Evolutionary conservation across 2,797 vertebrate species (phyloP).

Genomic region (Bradypus variegatus): DNA sequence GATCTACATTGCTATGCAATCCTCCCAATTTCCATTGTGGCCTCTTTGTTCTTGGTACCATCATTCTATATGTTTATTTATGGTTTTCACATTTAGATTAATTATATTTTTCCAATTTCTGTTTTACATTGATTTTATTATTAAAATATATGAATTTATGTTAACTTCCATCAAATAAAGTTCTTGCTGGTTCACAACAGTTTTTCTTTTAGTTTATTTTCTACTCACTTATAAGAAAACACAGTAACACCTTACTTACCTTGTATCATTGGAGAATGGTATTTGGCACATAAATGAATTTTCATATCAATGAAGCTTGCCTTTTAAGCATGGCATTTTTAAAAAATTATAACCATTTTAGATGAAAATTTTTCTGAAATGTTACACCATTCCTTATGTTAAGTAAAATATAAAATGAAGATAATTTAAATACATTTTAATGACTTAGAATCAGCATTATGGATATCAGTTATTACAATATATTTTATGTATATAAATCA

Average conservation of each 20-base stretch:
- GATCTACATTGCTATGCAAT: conserved; percentile 42
- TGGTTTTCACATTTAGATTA: conserved; percentile 56
- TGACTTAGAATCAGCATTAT: conserved; percentile 31
- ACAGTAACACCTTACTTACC: conserved; percentile 58
- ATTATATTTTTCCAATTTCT: conserved; percentile 43
- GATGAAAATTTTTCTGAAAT: conserved; percentile 20
- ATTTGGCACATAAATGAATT: conserved; percentile 29
- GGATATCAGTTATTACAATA: neutral
- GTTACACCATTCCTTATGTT: neutral
- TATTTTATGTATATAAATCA: neutral
- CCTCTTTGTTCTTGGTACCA: conserved; percentile 53
- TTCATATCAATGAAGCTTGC: conserved; percentile 34
- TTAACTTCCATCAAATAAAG: conserved; percentile 43
- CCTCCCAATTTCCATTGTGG: conserved; percentile 46
- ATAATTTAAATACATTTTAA: conserved; percentile 28
- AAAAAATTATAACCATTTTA: conserved; percentile 35
- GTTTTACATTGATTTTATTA: conserved; percentile 38
- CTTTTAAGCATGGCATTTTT: conserved; percentile 42
- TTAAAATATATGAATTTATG: conserved; percentile 41
- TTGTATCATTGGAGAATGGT: conserved; percentile 42
- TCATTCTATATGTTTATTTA: conserved; percentile 49
- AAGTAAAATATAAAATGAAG: conserved; percentile 10
- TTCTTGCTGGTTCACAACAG: conserved; percentile 29
- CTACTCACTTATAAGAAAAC: conserved; percentile 36
- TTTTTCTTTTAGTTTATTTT: conserved; percentile 55